Base-by-base conservation (phyloP, 2,113 vertebrate species). In the Tapirus terrestris region DNA sequence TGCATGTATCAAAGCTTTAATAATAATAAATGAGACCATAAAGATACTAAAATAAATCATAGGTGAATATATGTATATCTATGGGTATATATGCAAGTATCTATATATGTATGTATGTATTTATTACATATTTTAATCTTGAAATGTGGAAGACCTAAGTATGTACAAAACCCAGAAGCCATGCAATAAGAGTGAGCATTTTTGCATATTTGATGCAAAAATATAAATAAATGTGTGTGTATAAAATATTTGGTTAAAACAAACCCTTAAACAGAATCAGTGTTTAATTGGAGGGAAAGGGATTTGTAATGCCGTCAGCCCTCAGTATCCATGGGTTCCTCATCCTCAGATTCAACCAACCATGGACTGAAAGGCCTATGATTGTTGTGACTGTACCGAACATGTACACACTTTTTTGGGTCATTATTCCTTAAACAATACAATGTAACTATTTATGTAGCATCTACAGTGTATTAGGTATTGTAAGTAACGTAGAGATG, bases 1-100 rank as follows among this genome's bases (percentile, higher is more conserved):
- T 31, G 17, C 14, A 51, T 82, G 10, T 85, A 81, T 85, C 33
- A 92, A 93, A 87, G 10, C 6, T 73, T 94, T 94, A 91, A 43
- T 96, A 92, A 65, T 89, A 82, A 92, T n/a, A 76, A 85, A n/a
- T 86, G 36, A 92, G 90, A 67, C 33, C 23, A 61, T 73, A 77
- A 87, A 83, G 36, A 63, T 73, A 33, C 73, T 86, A 60, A 94
- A 84, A 80, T 93, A 86, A 89, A 53, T 76, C 16, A 21, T 39
- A 33, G 23, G n/a, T 89, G 67, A 90, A 72, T 75, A 73, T 70
- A 25, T 72, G 13, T 79, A 10, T 65, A 63, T 43, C 20, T 70
- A 3, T 45, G 65, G 17, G 45, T 39, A 23, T 91, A 20, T 83
- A 6, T 73, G 16, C 29, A 23, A 58, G 1, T 73, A 5, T 80